phyloP scores from a whole-genome alignment of 2,888 invertebrate genomes.

The Sthenelais limicola region DNA sequence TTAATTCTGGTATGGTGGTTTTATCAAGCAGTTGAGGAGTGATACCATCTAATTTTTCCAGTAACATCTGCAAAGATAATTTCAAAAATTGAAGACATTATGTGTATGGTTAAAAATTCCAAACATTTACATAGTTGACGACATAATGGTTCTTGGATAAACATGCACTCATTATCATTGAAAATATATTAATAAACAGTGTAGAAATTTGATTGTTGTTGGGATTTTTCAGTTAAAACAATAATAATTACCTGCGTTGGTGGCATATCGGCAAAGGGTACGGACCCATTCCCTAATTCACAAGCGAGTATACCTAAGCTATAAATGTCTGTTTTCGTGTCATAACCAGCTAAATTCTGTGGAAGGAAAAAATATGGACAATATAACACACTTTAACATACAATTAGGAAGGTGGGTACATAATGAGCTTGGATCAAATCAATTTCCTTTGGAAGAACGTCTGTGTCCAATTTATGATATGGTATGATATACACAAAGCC shows the following conservation, averaged over 20 bases:
- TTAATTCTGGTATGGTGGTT: constrained; percentile 76
- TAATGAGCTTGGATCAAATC: no score
- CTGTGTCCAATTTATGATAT: no score
- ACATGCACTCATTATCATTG: no score
- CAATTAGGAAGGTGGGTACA: no score
- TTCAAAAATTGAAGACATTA: neutral
- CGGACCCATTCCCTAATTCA: constrained; percentile 90
- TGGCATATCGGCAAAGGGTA: constrained; percentile 88
- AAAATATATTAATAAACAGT: no score
- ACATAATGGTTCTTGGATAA: no score
- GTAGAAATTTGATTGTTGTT: neutral
- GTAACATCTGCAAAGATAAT: constrained; percentile 81
- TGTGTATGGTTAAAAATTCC: neutral
- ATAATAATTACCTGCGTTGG: constrained; percentile 76
- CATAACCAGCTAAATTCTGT: constrained; percentile 88
- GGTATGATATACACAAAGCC: no score
- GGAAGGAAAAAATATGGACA: constrained; percentile 12
- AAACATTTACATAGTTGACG: no score
- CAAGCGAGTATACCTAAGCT: constrained; percentile 90
- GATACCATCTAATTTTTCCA: constrained; percentile 88
- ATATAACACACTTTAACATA: neutral
- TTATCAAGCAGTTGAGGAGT: constrained; percentile 71
- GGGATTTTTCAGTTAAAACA: neutral
- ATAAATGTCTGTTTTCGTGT: constrained; percentile 91
- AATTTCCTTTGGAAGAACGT: no score